Conservation (phyloP, 2,113 vertebrate species). For the Genyomyrus donnyi region DNA sequence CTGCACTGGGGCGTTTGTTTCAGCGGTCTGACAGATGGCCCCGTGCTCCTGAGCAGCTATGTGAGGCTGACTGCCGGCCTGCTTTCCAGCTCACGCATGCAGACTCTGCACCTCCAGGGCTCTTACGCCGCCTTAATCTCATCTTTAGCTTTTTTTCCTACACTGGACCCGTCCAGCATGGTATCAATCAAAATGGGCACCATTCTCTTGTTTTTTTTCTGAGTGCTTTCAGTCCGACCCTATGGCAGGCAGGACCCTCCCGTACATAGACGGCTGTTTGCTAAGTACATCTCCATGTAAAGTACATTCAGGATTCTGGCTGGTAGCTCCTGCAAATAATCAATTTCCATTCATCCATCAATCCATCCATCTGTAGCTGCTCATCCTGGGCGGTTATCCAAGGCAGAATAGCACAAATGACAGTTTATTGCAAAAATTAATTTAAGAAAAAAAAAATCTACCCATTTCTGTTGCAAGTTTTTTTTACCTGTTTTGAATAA, state of each 20-base stretch:
- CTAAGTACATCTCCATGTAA: neutral
- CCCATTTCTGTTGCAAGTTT: neutral
- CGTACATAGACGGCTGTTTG: neutral
- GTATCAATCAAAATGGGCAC: slow-evolving; percentile 1
- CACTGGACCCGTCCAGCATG: neutral
- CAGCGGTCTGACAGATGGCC: slow-evolving; percentile 11
- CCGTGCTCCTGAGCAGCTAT: neutral
- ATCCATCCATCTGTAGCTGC: neutral
- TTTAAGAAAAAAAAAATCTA: neutral
- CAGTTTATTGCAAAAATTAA: neutral
- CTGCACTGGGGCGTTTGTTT: slow-evolving; percentile 5
- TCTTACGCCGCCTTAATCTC: neutral
- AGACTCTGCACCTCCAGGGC: neutral
- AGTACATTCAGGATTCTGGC: neutral
- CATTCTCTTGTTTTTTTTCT: neutral
- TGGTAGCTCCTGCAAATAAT: neutral
- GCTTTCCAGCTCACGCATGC: neutral
- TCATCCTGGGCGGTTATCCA: neutral
- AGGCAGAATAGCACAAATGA: neutral
- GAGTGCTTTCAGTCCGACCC: neutral
- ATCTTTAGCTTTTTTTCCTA: neutral
- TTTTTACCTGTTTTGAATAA: neutral
- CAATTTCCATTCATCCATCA: neutral
- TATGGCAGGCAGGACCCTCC: neutral
- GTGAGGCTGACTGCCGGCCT: neutral